Conservation (phyloP, 2,888 invertebrate species). For the Erynnis tages region DNA sequence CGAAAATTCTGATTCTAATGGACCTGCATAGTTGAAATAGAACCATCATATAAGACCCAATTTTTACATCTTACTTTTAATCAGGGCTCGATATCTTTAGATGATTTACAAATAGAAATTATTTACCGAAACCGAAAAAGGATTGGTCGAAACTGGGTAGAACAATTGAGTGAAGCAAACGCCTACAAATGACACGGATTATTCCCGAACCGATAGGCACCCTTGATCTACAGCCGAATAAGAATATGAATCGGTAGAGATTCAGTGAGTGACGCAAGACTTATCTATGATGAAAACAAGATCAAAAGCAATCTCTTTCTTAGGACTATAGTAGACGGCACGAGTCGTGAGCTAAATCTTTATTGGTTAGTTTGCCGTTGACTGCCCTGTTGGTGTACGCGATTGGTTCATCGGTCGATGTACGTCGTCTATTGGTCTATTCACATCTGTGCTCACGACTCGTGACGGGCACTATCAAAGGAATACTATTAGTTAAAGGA, state of each 20-base stretch:
- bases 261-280: background rate
- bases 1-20: background rate
- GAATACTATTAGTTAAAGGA: too few species aligned
- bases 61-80: conserved; percentile 1
- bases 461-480: too few species aligned
- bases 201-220: conserved; percentile 4
- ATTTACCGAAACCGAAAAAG: conserved; percentile 5
- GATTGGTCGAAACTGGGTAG: background rate
- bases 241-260: background rate
- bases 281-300: too few species aligned
- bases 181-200: conserved; percentile 14
- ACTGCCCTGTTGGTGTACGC: too few species aligned
- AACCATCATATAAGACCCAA: background rate
- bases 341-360: too few species aligned
- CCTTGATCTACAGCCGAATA: background rate
- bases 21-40: background rate
- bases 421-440: too few species aligned
- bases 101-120: conserved; percentile 9
- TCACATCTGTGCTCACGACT: too few species aligned
- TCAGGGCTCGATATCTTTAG: background rate
- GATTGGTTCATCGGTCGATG: too few species aligned
- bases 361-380: too few species aligned
- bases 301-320: too few species aligned
- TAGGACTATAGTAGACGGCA: too few species aligned
- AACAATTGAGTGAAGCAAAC: conserved; percentile 10